Evolutionary conservation across 2,113 vertebrate species (phyloP).

Genomic region (Solea solea): DNA sequence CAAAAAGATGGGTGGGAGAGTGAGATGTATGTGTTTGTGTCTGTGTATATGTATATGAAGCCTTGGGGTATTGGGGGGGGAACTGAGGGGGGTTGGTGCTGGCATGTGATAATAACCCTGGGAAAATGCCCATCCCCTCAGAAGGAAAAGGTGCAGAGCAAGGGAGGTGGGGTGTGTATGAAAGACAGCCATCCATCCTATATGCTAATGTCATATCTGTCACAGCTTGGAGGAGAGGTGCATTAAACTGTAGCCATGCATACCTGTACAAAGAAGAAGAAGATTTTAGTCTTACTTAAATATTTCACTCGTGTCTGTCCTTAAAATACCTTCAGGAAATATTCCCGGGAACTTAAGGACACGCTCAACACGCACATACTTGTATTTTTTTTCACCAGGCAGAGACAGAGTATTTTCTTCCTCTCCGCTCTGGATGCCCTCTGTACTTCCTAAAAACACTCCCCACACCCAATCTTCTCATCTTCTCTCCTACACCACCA

Average conservation of each 20-base stretch:
- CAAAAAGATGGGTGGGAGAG: constrained; percentile 14
- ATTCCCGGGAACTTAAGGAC: constrained; percentile 35
- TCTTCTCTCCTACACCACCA: constrained; percentile 67
- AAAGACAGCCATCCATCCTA: constrained; percentile 3
- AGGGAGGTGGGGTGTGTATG: constrained; percentile 13
- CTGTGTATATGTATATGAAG: constrained; percentile 4
- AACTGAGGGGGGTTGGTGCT: constrained; percentile 50
- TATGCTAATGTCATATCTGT: constrained; percentile 53
- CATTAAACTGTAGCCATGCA: constrained; percentile 41
- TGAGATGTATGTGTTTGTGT: constrained; percentile 12
- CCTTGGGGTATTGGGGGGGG: not conserved
- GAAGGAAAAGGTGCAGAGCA: constrained; percentile 59
- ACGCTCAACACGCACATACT: constrained; percentile 30
- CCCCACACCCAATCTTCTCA: constrained; percentile 45
- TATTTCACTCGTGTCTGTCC: constrained; percentile 1
- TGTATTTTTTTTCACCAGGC: constrained; percentile 21
- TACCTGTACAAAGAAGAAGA: not conserved
- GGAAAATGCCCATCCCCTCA: constrained; percentile 70
- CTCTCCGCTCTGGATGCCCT: constrained; percentile 40
- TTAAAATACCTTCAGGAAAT: constrained; percentile 10
- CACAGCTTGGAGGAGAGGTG: constrained; percentile 50
- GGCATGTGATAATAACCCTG: constrained; percentile 75
- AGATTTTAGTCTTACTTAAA: not conserved
- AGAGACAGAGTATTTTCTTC: constrained; percentile 28
- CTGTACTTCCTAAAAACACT: constrained; percentile 31